A percentile compares a stretch with the other conserved stretches of the same genome.
Conservation (phyloP, 2,888 invertebrate genomes). For the Lithophane semibrunnea region DNA sequence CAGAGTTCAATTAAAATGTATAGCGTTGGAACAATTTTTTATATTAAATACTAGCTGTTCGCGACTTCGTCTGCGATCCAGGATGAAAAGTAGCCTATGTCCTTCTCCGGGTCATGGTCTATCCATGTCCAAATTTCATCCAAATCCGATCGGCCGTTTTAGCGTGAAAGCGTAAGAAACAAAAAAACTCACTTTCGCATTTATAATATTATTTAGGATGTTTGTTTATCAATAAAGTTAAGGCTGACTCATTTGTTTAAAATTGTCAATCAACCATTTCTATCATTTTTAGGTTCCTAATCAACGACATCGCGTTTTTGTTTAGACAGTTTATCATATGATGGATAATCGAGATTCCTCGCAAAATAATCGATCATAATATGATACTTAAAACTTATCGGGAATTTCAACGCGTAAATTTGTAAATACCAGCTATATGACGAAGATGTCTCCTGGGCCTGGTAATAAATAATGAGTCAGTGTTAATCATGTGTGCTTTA, state of each 20-base stretch:
- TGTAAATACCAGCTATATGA: slow-evolving; percentile 20
- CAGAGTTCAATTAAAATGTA: not conserved
- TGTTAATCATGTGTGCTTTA: slow-evolving; percentile 68
- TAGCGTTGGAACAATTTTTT: no score
- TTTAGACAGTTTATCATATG: slow-evolving; percentile 27
- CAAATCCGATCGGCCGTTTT: no score
- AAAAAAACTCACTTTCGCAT: no score
- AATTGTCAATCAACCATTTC: slow-evolving; percentile 11
- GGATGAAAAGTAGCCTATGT: no score
- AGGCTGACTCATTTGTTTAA: not conserved
- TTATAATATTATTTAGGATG: not conserved
- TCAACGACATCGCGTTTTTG: not conserved
- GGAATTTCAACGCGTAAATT: slow-evolving; percentile 21
- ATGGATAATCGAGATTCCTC: slow-evolving; percentile 24
- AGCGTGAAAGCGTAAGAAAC: no score
- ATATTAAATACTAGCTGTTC: no score
- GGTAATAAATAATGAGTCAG: slow-evolving; percentile 71
- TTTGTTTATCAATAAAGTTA: slow-evolving; percentile 4
- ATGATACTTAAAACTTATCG: slow-evolving; percentile 12
- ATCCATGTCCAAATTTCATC: no score
- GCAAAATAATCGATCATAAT: slow-evolving; percentile 43
- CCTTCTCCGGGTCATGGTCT: no score
- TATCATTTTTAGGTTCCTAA: not conserved
- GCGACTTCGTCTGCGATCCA: no score
- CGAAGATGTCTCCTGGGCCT: slow-evolving; percentile 49